These are phyloP conservation scores for Antennarius striatus DNA, from an alignment of 2,113 vertebrate species.

Conservation along the genomic window DNA sequence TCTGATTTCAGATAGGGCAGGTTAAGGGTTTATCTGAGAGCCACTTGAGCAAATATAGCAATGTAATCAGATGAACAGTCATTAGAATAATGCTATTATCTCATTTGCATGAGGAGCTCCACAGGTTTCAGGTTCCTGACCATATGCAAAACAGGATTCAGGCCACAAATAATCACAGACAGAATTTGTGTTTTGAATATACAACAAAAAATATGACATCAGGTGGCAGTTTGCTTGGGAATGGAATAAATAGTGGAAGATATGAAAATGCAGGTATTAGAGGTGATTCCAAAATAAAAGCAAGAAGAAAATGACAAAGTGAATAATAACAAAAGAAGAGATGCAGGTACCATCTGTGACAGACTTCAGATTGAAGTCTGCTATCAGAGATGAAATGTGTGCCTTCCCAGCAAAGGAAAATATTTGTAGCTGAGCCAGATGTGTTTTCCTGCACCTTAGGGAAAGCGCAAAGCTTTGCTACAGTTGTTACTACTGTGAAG, in stretches of 20 bases:
- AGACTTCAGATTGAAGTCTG: constrained; percentile 15
- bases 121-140: constrained; percentile 39
- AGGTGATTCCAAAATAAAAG: background rate
- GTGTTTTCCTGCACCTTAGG: constrained; percentile 12
- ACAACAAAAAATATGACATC: constrained; percentile 16
- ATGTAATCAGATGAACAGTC: constrained; percentile 48
- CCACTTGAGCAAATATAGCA: constrained; percentile 52
- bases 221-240: constrained; percentile 21
- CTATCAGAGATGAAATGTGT: constrained; percentile 33
- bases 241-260: background rate
- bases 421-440: constrained; percentile 2
- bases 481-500: constrained; percentile 19
- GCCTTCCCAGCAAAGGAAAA: constrained; percentile 2
- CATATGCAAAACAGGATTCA: constrained; percentile 27
- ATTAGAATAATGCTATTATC: constrained; percentile 56
- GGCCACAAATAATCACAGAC: constrained; percentile 17
- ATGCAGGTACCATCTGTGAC: background rate
- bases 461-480: constrained; percentile 5
- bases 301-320: background rate
- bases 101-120: constrained; percentile 46
- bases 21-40: constrained; percentile 45
- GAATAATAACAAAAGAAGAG: background rate
- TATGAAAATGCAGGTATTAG: background rate
- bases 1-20: constrained; percentile 24
- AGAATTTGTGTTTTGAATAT: constrained; percentile 26